Conservation (phyloP, 2,888 invertebrate genomes). For the Melanotus villosus region DNA sequence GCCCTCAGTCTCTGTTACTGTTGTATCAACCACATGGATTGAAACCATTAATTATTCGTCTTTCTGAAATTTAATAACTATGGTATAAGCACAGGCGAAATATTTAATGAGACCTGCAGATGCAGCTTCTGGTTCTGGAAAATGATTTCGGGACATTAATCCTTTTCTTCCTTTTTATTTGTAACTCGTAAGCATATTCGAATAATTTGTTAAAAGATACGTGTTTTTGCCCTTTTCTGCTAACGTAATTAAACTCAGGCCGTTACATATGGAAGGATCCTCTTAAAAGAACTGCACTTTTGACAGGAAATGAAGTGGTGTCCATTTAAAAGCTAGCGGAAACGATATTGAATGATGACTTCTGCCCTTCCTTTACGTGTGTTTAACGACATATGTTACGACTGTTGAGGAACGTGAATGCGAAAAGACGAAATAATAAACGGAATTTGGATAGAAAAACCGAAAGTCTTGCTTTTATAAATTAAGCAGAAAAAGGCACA, state of each 20-base stretch:
- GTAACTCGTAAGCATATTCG: too few species aligned
- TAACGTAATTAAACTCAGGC: too few species aligned
- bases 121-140: slow-evolving; percentile 17
- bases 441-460: too few species aligned
- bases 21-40: slow-evolving; percentile 14
- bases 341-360: slow-evolving; percentile 44
- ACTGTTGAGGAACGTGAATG: too few species aligned
- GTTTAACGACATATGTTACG: slow-evolving; percentile 32
- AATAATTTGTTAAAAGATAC: neutral
- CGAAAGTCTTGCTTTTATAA: too few species aligned
- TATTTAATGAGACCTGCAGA: slow-evolving; percentile 13
- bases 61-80: slow-evolving; percentile 12
- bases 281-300: neutral
- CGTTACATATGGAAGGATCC: neutral
- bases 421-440: too few species aligned
- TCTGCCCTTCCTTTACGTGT: slow-evolving; percentile 39
- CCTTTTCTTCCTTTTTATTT: neutral
- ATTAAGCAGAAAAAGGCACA: too few species aligned
- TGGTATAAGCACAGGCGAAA: neutral
- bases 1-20: slow-evolving; percentile 3
- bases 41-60: slow-evolving; percentile 25
- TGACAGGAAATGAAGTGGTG: slow-evolving; percentile 44
- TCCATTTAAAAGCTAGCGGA: slow-evolving; percentile 43
- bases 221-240: neutral
- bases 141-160: neutral